Percentiles rank a stretch among this genome's conserved stretches.
Evolutionary conservation across 2,113 vertebrate species (phyloP).

Genomic region (Cairina moschata): DNA sequence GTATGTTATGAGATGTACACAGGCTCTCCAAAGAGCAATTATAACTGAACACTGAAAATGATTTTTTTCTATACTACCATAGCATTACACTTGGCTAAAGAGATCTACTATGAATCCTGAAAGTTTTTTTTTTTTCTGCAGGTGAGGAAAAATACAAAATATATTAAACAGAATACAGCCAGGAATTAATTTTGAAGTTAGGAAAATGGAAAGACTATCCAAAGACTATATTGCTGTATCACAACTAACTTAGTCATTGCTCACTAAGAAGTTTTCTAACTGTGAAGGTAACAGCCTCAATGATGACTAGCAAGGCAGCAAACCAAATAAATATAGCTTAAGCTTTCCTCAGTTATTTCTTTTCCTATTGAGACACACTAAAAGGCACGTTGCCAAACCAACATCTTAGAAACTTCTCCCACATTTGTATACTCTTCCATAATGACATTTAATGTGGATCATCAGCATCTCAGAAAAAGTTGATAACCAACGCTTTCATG

Average conservation of each 20-base stretch:
- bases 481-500: not conserved
- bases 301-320: not conserved
- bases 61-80: constrained; percentile 39
- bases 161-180: not conserved
- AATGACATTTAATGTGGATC: not conserved
- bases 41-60: not conserved
- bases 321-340: not conserved
- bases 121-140: not conserved
- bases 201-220: not conserved
- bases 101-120: not conserved
- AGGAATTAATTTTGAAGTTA: constrained; percentile 14
- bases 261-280: not conserved
- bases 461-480: not conserved
- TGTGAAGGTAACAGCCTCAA: not conserved
- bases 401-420: not conserved
- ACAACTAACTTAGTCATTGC: not conserved
- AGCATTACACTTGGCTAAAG: constrained; percentile 38
- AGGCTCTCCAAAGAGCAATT: not conserved
- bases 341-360: not conserved
- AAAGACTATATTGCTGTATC: not conserved
- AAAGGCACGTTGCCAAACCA: not conserved
- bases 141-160: not conserved
- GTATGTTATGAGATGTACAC: constrained; percentile 29
- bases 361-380: not conserved
- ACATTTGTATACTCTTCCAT: not conserved